These are phyloP conservation scores for Procapra przewalskii DNA, from an alignment of 2,113 vertebrate genomes.

Conservation along the genomic window DNA sequence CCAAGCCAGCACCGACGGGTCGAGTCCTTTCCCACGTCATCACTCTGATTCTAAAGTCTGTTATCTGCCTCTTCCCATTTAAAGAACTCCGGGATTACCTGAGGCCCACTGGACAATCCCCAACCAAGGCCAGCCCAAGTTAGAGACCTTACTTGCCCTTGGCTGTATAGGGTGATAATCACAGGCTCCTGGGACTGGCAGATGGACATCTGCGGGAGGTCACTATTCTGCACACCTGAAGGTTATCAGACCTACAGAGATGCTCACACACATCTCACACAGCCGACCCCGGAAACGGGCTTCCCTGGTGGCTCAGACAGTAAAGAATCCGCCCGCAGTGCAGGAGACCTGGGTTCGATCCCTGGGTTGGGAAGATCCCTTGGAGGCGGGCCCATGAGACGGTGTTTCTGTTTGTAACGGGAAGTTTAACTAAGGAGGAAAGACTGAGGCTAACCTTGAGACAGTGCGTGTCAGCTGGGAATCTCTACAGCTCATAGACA, in stretches of 20 bases:
- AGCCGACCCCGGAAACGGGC: background rate
- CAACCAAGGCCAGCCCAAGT: background rate
- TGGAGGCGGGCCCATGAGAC: background rate
- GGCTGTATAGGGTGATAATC: fast-evolving
- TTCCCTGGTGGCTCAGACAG: background rate
- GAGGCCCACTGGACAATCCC: fast-evolving
- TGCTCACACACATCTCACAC: background rate
- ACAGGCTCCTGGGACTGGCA: background rate
- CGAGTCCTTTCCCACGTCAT: fast-evolving
- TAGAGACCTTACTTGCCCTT: background rate
- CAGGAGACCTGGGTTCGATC: background rate
- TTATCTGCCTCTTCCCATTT: background rate
- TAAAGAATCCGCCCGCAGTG: fast-evolving
- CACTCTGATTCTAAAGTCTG: background rate
- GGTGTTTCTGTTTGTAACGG: background rate
- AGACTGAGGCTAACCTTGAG: background rate
- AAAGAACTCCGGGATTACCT: background rate
- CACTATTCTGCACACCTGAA: background rate
- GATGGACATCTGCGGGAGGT: fast-evolving
- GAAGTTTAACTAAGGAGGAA: background rate
- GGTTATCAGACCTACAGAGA: background rate
- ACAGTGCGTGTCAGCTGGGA: fast-evolving
- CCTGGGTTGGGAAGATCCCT: background rate
- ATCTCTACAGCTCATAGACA: background rate
- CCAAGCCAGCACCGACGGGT: fast-evolving